phyloP scores from a whole-genome alignment of 2,797 vertebrate genomes.

The Xenops minutus region DNA sequence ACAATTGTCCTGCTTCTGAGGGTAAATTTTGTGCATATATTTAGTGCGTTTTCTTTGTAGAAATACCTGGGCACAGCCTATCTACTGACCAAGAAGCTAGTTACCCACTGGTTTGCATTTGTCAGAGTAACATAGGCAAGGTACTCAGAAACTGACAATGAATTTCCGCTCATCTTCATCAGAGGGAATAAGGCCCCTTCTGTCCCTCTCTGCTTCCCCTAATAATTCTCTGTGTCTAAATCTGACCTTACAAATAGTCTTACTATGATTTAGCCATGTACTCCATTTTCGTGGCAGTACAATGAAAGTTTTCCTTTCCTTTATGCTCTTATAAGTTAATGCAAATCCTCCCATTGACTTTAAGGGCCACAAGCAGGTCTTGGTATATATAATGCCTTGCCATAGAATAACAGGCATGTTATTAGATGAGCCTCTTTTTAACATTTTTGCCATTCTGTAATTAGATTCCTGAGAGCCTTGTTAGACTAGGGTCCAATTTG shows the following conservation, averaged over 20 bases:
- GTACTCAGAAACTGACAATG: not conserved
- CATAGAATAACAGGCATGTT: not conserved
- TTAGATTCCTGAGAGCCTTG: not conserved
- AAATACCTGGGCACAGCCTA: not conserved
- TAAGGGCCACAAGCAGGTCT: not conserved
- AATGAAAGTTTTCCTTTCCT: not conserved
- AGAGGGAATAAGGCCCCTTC: not conserved
- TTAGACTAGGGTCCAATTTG: not conserved
- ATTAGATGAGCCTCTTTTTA: not conserved
- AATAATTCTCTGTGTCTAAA: not conserved
- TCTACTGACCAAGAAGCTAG: not conserved
- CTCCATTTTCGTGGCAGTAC: not conserved
- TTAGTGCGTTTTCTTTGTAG: not conserved
- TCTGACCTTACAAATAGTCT: not conserved
- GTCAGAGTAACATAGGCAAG: not conserved
- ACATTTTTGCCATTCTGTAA: not conserved
- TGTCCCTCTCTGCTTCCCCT: not conserved
- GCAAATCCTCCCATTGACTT: not conserved
- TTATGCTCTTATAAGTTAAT: not conserved
- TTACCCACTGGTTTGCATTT: not conserved
- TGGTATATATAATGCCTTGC: not conserved
- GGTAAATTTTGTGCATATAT: not conserved
- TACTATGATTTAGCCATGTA: not conserved
- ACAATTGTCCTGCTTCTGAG: not conserved
- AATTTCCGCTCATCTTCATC: not conserved